A percentile compares a stretch with the other conserved stretches of the same genome.
Conservation (phyloP, 2,113 vertebrate genomes). For the Sinocyclocheilus rhinocerous region DNA sequence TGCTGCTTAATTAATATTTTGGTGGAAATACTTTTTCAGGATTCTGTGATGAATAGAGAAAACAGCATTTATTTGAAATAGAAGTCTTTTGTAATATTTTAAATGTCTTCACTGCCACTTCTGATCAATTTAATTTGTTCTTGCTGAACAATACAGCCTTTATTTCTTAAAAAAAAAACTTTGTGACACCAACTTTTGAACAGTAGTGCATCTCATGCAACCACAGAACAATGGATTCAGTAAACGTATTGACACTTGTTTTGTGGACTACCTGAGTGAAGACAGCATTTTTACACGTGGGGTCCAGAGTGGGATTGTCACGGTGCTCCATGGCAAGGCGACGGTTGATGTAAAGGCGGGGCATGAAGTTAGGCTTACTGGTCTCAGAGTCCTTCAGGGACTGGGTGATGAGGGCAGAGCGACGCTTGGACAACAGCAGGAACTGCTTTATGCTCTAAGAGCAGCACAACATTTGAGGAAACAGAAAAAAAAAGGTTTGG, state of each 20-base stretch:
- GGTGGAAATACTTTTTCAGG: background rate
- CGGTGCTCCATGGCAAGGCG: conserved; percentile 96
- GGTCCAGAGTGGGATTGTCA: conserved; percentile 89
- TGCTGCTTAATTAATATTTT: background rate
- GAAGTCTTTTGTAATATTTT: background rate
- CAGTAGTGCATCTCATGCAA: fast-evolving
- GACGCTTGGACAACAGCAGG: conserved; percentile 90
- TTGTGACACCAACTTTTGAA: background rate
- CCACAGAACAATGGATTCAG: background rate
- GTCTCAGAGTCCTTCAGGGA: conserved; percentile 96
- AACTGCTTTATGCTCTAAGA: conserved; percentile 93
- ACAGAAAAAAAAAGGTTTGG: background rate
- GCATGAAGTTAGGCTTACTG: conserved; percentile 95
- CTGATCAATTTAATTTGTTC: background rate
- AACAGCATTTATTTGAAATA: too few relatives aligned
- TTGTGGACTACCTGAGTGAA: conserved; percentile 86
- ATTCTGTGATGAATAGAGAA: background rate
- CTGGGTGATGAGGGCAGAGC: conserved; percentile 89
- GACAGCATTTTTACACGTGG: conserved; percentile 89
- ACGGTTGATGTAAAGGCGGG: conserved; percentile 96
- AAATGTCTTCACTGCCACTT: background rate
- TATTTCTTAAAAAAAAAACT: background rate
- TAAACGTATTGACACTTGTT: background rate
- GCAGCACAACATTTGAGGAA: background rate
- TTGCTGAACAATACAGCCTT: background rate